Base-by-base conservation (phyloP, 2,888 invertebrate species). In the Drosophila pegasa region DNA sequence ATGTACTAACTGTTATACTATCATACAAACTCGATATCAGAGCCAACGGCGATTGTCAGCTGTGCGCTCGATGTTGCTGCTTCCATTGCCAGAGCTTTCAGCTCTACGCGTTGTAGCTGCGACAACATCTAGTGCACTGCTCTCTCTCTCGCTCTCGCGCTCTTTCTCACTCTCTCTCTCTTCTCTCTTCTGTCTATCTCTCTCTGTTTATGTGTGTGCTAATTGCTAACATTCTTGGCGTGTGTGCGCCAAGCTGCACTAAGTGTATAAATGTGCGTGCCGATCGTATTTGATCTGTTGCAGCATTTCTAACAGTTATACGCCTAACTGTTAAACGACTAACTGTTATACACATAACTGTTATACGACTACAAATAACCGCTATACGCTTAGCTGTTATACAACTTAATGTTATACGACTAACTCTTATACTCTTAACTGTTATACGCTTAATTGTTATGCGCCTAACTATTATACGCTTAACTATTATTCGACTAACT, bases 181-280 rank as follows among this genome's bases (percentile, higher is more conserved):
- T 38, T 47, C 10, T 31, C 9, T 65, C 9, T 25, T 31, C 9
- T 65, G 7, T 25, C 14, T 40, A 9, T 55, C 12, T 45, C 10
- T 59, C 29, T 40, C 18, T 50, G 1, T 35, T 6, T 18, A 8
- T 54, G 14, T 20, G n/a, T 54, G 10, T 20, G 29, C n/a, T 51
- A 37, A 18, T 41, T 35, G 43, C 60, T 59, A 27, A 45, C 8
- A 18, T 31, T 59, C 60, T 59, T 29, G 16, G 12, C 61, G 31
- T 29, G 45, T 31, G 33, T 47, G 38, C 27, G 38, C 59, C 51
- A 25, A 35, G 35, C 63, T 62, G 51, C 71, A 63, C 50, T 22
- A 51, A 55, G 2, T 51, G 35, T 51, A 31, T 48, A 31, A 29
- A 48, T 51, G 35, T 51, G 51, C 27, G 50, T 40, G 52, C 9